phyloP scores from a whole-genome alignment of 2,888 invertebrate genomes.

The Drosophila infuscata region DNA sequence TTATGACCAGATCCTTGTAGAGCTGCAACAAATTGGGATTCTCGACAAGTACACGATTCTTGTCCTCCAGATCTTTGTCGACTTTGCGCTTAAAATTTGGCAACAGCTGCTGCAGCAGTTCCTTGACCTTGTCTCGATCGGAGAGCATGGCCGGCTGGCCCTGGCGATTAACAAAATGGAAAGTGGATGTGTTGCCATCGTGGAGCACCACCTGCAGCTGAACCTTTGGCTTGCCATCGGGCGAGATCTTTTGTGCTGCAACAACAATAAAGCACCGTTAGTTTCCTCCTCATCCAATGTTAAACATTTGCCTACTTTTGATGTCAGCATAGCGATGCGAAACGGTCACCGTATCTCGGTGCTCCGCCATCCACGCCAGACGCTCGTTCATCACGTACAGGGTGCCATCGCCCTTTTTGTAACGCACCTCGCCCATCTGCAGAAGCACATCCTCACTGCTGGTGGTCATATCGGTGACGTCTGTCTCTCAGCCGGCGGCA shows the following conservation, averaged over 20 bases:
- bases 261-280: not conserved
- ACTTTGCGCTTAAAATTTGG: constrained; percentile 97
- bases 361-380: constrained; percentile 98
- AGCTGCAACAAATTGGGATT: constrained; percentile 96
- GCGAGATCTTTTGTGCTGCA: constrained; percentile 97
- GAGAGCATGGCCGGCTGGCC: constrained; percentile 93
- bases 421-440: constrained; percentile 96
- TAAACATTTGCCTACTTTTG: constrained; percentile 89
- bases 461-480: constrained; percentile 88
- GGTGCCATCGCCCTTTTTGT: constrained; percentile 98
- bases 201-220: constrained; percentile 98
- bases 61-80: constrained; percentile 95
- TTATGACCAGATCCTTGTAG: constrained; percentile 98
- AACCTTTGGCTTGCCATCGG: constrained; percentile 98
- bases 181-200: constrained; percentile 97
- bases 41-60: constrained; percentile 94
- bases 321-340: constrained; percentile 98
- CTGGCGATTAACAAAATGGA: constrained; percentile 97
- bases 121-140: constrained; percentile 97
- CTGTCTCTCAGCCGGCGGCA: constrained; percentile 34
- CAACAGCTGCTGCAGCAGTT: constrained; percentile 94
- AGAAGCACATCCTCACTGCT: constrained; percentile 97
- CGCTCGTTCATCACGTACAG: constrained; percentile 97
- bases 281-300: not conserved
- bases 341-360: constrained; percentile 95